phyloP scores from a whole-genome alignment of 1,140 invertebrate species.

The Drosophila punjabiensis region DNA sequence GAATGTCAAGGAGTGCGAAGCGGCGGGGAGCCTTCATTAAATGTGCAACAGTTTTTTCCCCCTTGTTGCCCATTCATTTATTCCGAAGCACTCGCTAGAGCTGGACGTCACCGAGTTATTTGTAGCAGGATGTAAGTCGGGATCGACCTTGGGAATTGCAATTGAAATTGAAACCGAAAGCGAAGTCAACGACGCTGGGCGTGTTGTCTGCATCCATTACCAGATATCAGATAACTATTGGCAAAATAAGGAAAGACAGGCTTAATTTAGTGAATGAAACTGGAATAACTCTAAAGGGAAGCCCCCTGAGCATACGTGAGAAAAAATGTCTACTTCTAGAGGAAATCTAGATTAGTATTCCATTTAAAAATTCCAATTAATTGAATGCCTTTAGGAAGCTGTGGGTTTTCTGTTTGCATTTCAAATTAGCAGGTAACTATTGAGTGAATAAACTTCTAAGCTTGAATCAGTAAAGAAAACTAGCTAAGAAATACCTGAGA shows the following conservation, averaged over 20 bases:
- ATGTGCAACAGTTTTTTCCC: conserved; percentile 50
- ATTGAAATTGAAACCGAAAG: conserved; percentile 58
- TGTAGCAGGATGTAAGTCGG: conserved; percentile 65
- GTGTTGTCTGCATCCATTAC: conserved; percentile 47
- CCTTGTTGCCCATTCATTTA: conserved; percentile 18
- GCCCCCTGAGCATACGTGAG: not conserved
- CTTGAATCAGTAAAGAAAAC: not conserved
- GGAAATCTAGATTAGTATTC: not conserved
- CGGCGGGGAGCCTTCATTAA: conserved; percentile 55
- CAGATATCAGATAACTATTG: conserved; percentile 12
- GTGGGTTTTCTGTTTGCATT: not conserved
- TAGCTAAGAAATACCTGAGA: not conserved
- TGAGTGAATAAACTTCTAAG: not conserved
- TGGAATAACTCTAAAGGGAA: not conserved
- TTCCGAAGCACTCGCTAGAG: conserved; percentile 19
- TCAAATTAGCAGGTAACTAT: not conserved
- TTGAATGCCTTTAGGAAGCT: not conserved
- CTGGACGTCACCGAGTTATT: conserved; percentile 64
- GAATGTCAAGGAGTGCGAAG: conserved; percentile 32
- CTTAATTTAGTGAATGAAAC: conserved; percentile 2
- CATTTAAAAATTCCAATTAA: conserved; percentile 1
- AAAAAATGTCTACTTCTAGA: not conserved
- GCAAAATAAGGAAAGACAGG: not conserved
- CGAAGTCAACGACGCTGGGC: conserved; percentile 42
- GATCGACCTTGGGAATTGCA: conserved; percentile 50